Evolutionary conservation across 2,113 vertebrate genomes (phyloP).

Genomic region (Panurus biarmicus): DNA sequence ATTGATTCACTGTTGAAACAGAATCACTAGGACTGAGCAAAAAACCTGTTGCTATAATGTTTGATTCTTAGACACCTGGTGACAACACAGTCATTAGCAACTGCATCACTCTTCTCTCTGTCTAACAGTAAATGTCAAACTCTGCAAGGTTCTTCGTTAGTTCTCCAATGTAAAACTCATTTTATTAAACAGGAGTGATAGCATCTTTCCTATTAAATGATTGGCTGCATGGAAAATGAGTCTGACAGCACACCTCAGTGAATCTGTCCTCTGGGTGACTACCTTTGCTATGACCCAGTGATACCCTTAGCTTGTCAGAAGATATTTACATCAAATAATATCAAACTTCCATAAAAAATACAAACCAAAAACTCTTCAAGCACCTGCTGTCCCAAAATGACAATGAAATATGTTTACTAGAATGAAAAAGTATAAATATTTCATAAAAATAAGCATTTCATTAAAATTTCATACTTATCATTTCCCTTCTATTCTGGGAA

Average conservation of each 20-base stretch:
- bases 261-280: slow-evolving; percentile 28
- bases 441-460: slow-evolving; percentile 48
- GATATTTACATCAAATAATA: slow-evolving; percentile 22
- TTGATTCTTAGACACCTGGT: not conserved
- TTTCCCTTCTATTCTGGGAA: not conserved
- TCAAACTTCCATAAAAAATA: slow-evolving; percentile 14
- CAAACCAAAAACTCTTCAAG: slow-evolving; percentile 16
- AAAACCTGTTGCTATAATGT: not conserved
- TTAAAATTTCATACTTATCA: slow-evolving; percentile 30
- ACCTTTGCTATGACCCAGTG: slow-evolving; percentile 2
- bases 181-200: slow-evolving; percentile 3
- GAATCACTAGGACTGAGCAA: not conserved
- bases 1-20: not conserved
- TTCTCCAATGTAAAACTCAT: not conserved
- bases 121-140: slow-evolving; percentile 1
- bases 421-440: slow-evolving; percentile 33
- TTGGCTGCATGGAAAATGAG: not conserved
- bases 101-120: not conserved
- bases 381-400: slow-evolving; percentile 7
- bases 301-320: slow-evolving; percentile 13
- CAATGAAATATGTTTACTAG: not conserved
- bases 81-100: not conserved
- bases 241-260: slow-evolving; percentile 1
- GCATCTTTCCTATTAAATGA: not conserved
- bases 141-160: not conserved